phyloP scores from a whole-genome alignment of 2,797 vertebrate species.

The Tokudaia muenninki region DNA sequence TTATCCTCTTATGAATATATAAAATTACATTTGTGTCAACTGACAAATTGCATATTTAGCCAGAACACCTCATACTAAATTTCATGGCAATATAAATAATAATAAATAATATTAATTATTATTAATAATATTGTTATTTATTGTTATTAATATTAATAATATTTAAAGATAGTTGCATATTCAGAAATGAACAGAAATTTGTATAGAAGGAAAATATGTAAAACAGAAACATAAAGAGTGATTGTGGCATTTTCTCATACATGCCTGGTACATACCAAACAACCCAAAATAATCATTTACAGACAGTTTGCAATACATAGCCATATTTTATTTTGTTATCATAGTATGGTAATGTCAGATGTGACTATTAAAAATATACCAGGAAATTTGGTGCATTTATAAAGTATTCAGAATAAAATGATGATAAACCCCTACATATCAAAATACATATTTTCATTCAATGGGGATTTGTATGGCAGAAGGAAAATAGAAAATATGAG shows the following conservation, averaged over 20 bases:
- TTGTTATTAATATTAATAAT: not conserved
- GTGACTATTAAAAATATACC: not conserved
- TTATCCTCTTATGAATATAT: not conserved
- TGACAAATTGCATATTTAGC: not conserved
- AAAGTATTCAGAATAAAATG: not conserved
- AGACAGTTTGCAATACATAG: not conserved
- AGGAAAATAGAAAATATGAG: not conserved
- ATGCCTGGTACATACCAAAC: not conserved
- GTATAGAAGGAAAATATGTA: not conserved
- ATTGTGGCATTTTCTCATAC: not conserved
- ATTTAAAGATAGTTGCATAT: not conserved
- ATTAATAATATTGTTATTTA: not conserved
- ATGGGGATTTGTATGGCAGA: not conserved
- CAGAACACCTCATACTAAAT: not conserved
- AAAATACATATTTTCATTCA: not conserved
- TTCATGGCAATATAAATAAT: not conserved
- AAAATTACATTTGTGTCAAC: not conserved
- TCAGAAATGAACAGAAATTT: slow-evolving; percentile 5
- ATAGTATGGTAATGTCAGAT: not conserved
- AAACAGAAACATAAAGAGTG: not conserved
- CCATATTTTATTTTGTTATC: not conserved
- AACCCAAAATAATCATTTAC: not conserved
- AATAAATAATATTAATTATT: no score
- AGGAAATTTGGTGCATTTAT: not conserved
- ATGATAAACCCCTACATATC: not conserved